Evolutionary conservation across 2,888 invertebrate genomes (phyloP), one percentile per base, ranked within the genome.

Genomic region (Onchidella celtica): DNA sequence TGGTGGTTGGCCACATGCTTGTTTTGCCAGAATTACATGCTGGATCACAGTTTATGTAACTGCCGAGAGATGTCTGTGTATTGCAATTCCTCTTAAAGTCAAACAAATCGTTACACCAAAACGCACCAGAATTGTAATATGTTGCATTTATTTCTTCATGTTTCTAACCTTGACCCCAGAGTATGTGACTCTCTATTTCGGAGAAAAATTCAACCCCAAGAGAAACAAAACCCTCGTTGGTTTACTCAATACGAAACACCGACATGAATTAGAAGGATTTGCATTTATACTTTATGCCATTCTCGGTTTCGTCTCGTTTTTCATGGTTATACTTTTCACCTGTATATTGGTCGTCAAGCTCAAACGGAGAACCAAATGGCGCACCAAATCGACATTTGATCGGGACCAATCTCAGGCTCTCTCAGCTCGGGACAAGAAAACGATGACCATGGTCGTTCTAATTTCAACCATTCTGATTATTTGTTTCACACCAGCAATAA

Each of bases 171-270:
- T 36, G 14, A 36, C 29, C 11, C 55, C 70, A 2, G 55, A 32
- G 55, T 72, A 72, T 32, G 21, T 29, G 4, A 21, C 57, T 9
- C 32, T 57, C 38, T 55, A 57, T 21, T 57, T 72, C 34, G 32
- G 32, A 32, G 27, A 32, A 17, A 72, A 55, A 21, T 55, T 55
- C 32, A 24, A n/a, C n/a, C 47, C 55, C 0, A 21, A 40, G n/a
- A 72, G 70, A 47, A 72, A 72, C n/a, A 36, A 72, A 29, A 55
- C 70, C 11, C 11, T 36, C 21, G 9, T 72, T 55, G 70, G 70
- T 47, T 32, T 72, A 32, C 11, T 57, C 1, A 21, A 55, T 21
- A 72, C 38, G 17, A 6, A 1, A 1, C 2, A 24, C 27, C 36
- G 24, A 24, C 9, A n/a, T 3, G 6, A 21, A n/a, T 2, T 68